Base-by-base conservation (phyloP, 2,888 invertebrate species). In the Balanococcus diminutus region DNA sequence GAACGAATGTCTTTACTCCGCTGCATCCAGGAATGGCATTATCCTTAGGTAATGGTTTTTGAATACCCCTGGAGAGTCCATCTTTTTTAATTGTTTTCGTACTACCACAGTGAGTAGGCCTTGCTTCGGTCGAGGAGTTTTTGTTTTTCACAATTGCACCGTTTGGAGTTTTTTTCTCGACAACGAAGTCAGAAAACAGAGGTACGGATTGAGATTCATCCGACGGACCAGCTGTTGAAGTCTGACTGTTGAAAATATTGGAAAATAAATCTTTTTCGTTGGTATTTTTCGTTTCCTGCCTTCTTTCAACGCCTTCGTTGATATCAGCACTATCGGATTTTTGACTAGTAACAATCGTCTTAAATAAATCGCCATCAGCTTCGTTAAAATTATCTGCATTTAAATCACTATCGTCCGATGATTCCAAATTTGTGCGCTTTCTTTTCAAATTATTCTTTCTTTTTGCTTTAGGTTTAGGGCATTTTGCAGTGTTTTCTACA, bases 141-240 rank as follows among this genome's bases (percentile, higher is more conserved):
- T 28, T 5, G 0, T 61, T 51, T 8, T 83, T 56, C n/a, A 31
- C 28, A 6, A 14, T 1, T 19, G n/a, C 22, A 19, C 6, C 36
- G 19, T 28, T 36, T 28, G 83, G 3, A 22, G 31, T 32, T 25
- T 61, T 11, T 56, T 61, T 82, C 6, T 25, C 81, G 5, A 31
- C 83, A 46, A 83, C 11, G 32, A 61, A 83, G 6, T 83, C 83
- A 14, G 56, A 51, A 36, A 83, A 83, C 9, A 83, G 31, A 61
- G 83, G 83, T 36, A 83, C 22, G 11, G 32, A 19, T 28, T 46
- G 51, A 19, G 19, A 22, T 19, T 22, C 81, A n/a, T 42, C 25
- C 28, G 25, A 28, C 3, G 25, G 19, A 46, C 25, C 28, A 31
- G 25, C 51, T n/a, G 16, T 14, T 22, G 25, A 31, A 16, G 2